A percentile compares a stretch with the other conserved stretches of the same genome.
Evolutionary conservation across 2,113 vertebrate genomes (phyloP).

Genomic region (Procavia capensis): DNA sequence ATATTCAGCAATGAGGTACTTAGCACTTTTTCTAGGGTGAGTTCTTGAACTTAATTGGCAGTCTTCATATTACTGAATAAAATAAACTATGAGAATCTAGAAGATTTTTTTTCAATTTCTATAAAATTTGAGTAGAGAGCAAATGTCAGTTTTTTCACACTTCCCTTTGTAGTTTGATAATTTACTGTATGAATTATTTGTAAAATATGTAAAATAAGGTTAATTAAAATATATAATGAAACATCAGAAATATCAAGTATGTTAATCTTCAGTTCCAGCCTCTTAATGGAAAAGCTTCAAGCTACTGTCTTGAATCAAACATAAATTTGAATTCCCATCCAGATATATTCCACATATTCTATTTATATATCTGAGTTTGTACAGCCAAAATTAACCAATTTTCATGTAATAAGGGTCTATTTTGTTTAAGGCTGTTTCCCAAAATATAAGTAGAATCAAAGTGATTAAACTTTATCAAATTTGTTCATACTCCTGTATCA

Average conservation of each 20-base stretch:
- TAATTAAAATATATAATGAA: not conserved
- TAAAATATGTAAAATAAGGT: not conserved
- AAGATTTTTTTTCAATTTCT: rapidly evolving
- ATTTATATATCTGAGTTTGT: constrained; percentile 16
- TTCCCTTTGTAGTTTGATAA: not conserved
- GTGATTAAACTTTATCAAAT: not conserved
- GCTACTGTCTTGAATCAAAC: not conserved
- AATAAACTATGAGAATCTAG: not conserved
- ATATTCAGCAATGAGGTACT: no score
- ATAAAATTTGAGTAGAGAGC: not conserved
- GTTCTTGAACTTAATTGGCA: no score
- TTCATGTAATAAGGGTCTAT: not conserved
- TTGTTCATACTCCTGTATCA: not conserved
- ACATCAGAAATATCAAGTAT: not conserved
- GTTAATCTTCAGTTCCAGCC: not conserved
- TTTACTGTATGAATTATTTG: not conserved
- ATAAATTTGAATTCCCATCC: not conserved
- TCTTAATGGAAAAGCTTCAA: constrained; percentile 33
- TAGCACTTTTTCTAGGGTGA: no score
- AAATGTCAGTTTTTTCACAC: not conserved
- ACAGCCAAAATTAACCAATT: not conserved
- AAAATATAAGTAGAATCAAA: not conserved
- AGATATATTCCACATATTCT: constrained; percentile 16
- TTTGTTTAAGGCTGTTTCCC: not conserved
- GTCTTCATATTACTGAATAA: not conserved